phyloP scores from a whole-genome alignment of 2,888 invertebrate genomes.

The Pomacea canaliculata region DNA sequence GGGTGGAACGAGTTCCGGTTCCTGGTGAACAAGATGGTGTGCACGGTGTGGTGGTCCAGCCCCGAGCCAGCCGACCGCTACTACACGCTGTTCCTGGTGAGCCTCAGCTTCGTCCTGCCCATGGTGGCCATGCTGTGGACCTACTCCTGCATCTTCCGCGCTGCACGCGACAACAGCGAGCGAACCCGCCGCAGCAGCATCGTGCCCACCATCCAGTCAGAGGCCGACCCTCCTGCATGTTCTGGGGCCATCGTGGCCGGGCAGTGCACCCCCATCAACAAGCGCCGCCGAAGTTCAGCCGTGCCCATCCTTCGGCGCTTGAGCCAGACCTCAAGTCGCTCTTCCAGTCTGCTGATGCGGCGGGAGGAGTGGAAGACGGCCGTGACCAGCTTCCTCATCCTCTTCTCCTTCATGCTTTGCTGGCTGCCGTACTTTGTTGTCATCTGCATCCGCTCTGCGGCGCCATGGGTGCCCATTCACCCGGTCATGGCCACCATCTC shows the following conservation, averaged over 20 bases:
- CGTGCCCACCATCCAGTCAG: slow-evolving; percentile 45
- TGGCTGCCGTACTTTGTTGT: slow-evolving; percentile 73
- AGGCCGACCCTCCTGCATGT: slow-evolving; percentile 26
- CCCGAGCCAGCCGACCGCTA: slow-evolving; percentile 51
- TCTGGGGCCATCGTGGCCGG: neutral
- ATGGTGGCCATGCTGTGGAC: slow-evolving; percentile 78
- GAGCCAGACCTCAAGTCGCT: slow-evolving; percentile 82
- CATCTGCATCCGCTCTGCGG: slow-evolving; percentile 69
- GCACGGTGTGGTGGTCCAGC: slow-evolving; percentile 59
- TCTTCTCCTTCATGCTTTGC: slow-evolving; percentile 77
- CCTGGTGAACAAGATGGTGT: slow-evolving; percentile 58
- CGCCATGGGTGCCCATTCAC: slow-evolving; percentile 71
- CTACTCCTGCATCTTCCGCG: slow-evolving; percentile 77
- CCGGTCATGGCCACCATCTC: slow-evolving; percentile 69
- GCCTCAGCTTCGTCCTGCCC: slow-evolving; percentile 72
- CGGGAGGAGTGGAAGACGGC: slow-evolving; percentile 91
- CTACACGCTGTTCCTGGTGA: slow-evolving; percentile 69
- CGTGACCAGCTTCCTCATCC: slow-evolving; percentile 84
- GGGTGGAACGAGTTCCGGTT: slow-evolving; percentile 61
- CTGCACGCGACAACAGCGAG: slow-evolving; percentile 81
- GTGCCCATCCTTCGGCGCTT: slow-evolving; percentile 72
- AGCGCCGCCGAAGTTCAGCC: slow-evolving; percentile 50
- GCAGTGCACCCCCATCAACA: slow-evolving; percentile 44
- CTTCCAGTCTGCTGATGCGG: slow-evolving; percentile 78
- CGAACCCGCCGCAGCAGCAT: slow-evolving; percentile 74